Evolutionary conservation across 2,888 invertebrate genomes (phyloP).

Genomic region (Caenorhabditis sp.): DNA sequence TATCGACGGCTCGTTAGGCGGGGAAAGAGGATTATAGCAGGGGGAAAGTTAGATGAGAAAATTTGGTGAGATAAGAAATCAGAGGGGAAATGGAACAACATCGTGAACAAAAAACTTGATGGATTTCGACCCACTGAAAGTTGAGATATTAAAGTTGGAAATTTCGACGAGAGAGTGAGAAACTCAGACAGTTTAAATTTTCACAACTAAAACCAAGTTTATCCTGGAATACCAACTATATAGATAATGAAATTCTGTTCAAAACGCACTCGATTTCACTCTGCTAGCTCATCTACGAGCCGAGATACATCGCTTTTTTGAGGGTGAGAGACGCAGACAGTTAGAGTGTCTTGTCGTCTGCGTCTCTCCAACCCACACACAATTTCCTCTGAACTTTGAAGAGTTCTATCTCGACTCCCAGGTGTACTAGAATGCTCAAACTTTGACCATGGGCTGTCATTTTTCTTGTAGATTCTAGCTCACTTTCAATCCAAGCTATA

Average conservation of each 20-base stretch:
- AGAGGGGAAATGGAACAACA: too few species aligned
- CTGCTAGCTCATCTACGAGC: background rate
- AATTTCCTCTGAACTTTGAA: background rate
- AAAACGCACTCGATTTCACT: background rate
- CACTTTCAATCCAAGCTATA: background rate
- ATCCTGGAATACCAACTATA: too few species aligned
- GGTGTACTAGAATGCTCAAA: background rate
- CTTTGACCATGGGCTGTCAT: too few species aligned
- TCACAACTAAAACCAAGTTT: background rate
- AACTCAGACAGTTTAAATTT: too few species aligned
- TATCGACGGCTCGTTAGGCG: conserved; percentile 42
- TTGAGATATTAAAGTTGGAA: too few species aligned
- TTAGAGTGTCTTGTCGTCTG: background rate
- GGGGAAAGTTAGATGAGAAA: too few species aligned
- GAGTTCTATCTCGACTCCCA: background rate
- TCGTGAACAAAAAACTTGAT: too few species aligned
- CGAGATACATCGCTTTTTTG: background rate
- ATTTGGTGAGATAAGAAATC: too few species aligned
- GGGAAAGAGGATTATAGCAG: conserved; percentile 31
- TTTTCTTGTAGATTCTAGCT: background rate
- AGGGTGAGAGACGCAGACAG: too few species aligned
- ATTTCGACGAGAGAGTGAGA: too few species aligned
- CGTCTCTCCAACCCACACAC: background rate
- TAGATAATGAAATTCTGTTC: background rate
- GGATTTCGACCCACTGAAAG: too few species aligned